Evolutionary conservation across 2,888 invertebrate species (phyloP).

Genomic region (Hedya salicella): DNA sequence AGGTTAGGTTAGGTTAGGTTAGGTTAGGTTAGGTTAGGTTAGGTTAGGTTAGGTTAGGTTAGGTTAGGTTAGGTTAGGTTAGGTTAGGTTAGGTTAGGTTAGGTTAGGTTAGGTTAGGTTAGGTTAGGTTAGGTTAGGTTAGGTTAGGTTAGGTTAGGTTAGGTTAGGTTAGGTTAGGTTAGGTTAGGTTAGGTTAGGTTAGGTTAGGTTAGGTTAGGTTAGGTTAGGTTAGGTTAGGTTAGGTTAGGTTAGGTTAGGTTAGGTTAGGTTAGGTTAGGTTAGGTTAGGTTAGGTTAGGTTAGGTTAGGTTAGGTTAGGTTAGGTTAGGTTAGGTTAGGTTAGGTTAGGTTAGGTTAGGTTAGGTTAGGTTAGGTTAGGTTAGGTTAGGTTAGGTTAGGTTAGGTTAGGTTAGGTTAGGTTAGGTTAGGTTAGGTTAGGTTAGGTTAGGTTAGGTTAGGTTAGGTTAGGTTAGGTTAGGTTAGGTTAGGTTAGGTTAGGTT

Average conservation of each 20-base stretch:
- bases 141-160: conserved; percentile 7
- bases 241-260: conserved; percentile 7
- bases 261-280: conserved; percentile 7
- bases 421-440: conserved; percentile 7
- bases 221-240: conserved; percentile 7
- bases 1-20: conserved; percentile 7
- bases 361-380: conserved; percentile 7
- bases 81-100: conserved; percentile 7
- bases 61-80: conserved; percentile 7
- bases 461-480: conserved; percentile 7
- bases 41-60: conserved; percentile 7
- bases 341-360: conserved; percentile 7
- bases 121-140: conserved; percentile 7
- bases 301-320: conserved; percentile 7
- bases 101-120: conserved; percentile 7
- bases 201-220: conserved; percentile 7
- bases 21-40: conserved; percentile 7
- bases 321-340: conserved; percentile 7
- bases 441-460: conserved; percentile 7
- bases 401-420: conserved; percentile 7
- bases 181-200: conserved; percentile 7
- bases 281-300: conserved; percentile 7
- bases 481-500: conserved; percentile 7
- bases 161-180: conserved; percentile 7
- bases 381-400: conserved; percentile 7